phyloP scores from a whole-genome alignment of 2,113 vertebrate species.

The Climacteris rufus region DNA sequence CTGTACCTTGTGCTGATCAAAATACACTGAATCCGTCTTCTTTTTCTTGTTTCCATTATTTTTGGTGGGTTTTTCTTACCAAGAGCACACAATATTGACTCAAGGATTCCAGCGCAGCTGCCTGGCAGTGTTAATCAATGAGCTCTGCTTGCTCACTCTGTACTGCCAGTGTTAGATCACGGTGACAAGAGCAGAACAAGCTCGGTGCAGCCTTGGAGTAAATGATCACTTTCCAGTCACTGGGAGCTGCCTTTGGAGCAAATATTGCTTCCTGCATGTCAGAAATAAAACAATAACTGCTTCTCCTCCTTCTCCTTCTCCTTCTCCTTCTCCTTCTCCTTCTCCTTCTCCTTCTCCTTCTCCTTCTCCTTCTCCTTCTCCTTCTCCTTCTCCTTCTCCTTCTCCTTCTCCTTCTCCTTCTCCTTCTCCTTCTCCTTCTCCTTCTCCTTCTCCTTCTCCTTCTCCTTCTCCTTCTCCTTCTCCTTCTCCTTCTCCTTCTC shows the following conservation, averaged over 20 bases:
- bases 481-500: too few relatives aligned
- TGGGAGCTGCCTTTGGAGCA: background rate
- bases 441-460: too few relatives aligned
- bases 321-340: too few relatives aligned
- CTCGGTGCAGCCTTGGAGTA: background rate
- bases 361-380: too few relatives aligned
- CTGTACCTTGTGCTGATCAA: background rate
- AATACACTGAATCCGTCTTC: background rate
- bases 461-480: too few relatives aligned
- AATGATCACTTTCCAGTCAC: background rate
- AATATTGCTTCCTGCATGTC: background rate
- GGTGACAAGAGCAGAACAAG: conserved; percentile 1
- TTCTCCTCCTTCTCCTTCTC: too few relatives aligned
- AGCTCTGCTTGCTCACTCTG: background rate
- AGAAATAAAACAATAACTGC: background rate
- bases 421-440: too few relatives aligned
- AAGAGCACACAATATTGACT: background rate
- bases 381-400: too few relatives aligned
- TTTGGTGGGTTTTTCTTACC: background rate
- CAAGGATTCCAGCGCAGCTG: background rate
- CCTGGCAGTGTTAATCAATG: conserved; percentile 15
- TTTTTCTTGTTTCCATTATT: background rate
- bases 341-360: too few relatives aligned
- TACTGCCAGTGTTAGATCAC: background rate
- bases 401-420: too few relatives aligned